Conservation (phyloP, 2,113 vertebrate genomes). For the Sinocyclocheilus grahami region DNA sequence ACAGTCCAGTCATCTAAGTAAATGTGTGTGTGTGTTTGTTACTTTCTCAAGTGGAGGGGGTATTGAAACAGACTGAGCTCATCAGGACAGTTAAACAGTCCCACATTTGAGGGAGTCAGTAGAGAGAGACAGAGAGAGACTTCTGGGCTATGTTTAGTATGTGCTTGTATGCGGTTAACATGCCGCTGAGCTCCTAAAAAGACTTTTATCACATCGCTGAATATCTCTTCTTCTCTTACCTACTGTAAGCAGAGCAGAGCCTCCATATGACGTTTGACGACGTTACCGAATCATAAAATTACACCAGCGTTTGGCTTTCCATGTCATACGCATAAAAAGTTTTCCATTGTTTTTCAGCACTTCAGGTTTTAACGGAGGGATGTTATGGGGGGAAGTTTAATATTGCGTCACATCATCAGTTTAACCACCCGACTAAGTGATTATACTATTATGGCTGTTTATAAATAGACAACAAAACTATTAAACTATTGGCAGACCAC, state of each 20-base stretch:
- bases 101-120: conserved; percentile 59
- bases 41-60: conserved; percentile 56
- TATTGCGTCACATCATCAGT: conserved; percentile 52
- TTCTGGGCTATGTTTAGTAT: conserved; percentile 47
- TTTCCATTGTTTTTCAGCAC: conserved; percentile 61
- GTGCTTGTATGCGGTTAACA: conserved; percentile 34
- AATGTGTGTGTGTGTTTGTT: not conserved
- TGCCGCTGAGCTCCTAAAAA: conserved; percentile 38
- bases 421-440: conserved; percentile 50
- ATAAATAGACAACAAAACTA: conserved; percentile 57
- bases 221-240: conserved; percentile 52
- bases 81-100: conserved; percentile 68
- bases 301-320: conserved; percentile 40
- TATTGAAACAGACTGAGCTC: conserved; percentile 63
- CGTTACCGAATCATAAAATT: conserved; percentile 61
- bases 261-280: conserved; percentile 62
- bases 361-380: conserved; percentile 5
- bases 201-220: conserved; percentile 37
- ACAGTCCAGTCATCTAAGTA: not conserved
- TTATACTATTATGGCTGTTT: conserved; percentile 67
- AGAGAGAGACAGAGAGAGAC: conserved; percentile 45
- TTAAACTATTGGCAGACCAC: conserved; percentile 38
- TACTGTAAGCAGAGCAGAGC: conserved; percentile 62
- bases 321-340: conserved; percentile 49
- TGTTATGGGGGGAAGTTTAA: not conserved